These are phyloP conservation scores for Passer montanus DNA, from an alignment of 2,113 vertebrate species.

Conservation along the genomic window DNA sequence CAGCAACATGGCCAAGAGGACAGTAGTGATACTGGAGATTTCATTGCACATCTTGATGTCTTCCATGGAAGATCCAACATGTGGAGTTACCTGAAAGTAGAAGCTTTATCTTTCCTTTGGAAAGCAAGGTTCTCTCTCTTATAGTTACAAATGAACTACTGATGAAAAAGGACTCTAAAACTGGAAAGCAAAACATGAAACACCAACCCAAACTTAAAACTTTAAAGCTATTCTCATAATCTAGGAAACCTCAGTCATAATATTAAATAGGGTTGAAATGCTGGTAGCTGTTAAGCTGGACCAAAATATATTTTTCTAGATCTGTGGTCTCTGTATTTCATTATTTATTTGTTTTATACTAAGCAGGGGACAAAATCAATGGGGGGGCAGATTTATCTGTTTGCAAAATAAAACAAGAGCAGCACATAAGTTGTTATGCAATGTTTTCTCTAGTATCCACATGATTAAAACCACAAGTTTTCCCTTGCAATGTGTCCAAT, in stretches of 20 bases:
- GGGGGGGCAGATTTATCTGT: background rate
- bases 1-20: background rate
- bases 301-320: background rate
- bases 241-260: background rate
- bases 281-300: background rate
- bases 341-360: background rate
- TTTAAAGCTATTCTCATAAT: background rate
- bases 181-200: background rate
- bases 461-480: constrained; percentile 49
- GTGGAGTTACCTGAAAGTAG: background rate
- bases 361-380: background rate
- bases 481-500: constrained; percentile 18
- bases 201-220: background rate
- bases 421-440: background rate
- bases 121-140: background rate
- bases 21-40: background rate
- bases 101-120: background rate
- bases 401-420: constrained; percentile 17
- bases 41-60: background rate
- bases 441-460: constrained; percentile 1
- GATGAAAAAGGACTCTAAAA: background rate
- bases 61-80: background rate
- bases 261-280: background rate
- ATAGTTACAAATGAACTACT: background rate
- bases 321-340: background rate